Conservation (phyloP, 53 echinoderm and acorn worm species). For the Henricia sp. region DNA sequence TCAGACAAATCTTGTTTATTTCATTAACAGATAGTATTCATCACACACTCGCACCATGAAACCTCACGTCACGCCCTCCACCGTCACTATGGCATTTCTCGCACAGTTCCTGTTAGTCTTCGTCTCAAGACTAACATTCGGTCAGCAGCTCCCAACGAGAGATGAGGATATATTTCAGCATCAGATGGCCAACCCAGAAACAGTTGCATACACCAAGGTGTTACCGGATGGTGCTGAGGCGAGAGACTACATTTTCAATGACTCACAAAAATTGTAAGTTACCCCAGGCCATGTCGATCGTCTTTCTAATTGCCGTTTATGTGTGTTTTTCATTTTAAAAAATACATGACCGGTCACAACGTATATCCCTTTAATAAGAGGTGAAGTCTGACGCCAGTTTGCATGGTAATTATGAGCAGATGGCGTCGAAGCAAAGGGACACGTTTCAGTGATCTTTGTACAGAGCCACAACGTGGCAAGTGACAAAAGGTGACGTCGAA, state of each 20-base stretch:
- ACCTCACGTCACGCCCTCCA: conserved; percentile 69
- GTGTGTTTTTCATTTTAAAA: too few species aligned
- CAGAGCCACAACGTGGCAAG: too few species aligned
- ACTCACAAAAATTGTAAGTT: conserved; percentile 75
- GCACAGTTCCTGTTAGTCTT: conserved; percentile 78
- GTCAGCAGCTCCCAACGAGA: conserved; percentile 82
- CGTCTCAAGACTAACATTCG: conserved; percentile 74
- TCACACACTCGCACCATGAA: not conserved
- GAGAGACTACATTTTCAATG: conserved; percentile 72
- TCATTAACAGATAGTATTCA: conserved; percentile 17
- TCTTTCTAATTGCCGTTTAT: too few species aligned
- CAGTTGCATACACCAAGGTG: conserved; percentile 80
- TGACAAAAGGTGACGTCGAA: too few species aligned
- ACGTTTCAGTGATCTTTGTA: too few species aligned
- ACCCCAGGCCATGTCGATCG: too few species aligned
- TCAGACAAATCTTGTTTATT: conserved; percentile 12
- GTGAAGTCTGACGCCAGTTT: too few species aligned
- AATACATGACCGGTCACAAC: too few species aligned
- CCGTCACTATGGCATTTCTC: conserved; percentile 70
- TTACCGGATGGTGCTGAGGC: conserved; percentile 91
- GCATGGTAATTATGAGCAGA: too few species aligned
- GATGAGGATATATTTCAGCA: conserved; percentile 72
- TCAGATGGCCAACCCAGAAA: conserved; percentile 70
- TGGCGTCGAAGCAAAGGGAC: too few species aligned
- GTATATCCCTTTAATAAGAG: too few species aligned